Conservation (phyloP, 2,113 vertebrate genomes). For the Asarcornis scutulata region DNA sequence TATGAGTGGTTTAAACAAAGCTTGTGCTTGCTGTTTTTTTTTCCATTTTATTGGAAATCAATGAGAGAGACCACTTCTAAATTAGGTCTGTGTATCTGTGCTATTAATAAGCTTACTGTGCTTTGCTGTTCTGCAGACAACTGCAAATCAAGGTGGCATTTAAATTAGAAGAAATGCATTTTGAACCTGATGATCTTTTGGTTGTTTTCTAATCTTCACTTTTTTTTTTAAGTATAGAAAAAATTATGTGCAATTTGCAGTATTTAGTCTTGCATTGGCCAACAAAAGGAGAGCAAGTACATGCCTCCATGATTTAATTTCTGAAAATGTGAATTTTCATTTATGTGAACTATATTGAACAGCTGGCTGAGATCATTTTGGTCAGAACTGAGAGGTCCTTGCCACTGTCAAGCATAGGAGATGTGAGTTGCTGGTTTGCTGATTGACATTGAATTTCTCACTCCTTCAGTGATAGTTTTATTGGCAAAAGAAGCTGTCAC, state of each 20-base stretch:
- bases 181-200: neutral
- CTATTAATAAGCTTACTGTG: slow-evolving; percentile 42
- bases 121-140: slow-evolving; percentile 3
- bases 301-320: neutral
- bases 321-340: neutral
- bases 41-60: slow-evolving; percentile 60
- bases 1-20: neutral
- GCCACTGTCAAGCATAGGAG: neutral
- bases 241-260: neutral
- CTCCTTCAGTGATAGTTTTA: neutral
- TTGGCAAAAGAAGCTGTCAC: neutral
- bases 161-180: neutral
- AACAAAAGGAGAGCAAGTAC: neutral
- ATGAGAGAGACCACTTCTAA: slow-evolving; percentile 34
- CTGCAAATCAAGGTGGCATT: neutral
- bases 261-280: neutral
- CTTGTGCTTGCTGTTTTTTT: neutral
- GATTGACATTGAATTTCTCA: neutral
- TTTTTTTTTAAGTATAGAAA: neutral
- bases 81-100: slow-evolving; percentile 22
- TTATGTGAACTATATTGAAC: neutral
- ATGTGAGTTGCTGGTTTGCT: neutral
- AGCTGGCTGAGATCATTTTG: neutral
- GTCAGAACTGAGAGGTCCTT: neutral
- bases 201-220: neutral